These are phyloP conservation scores for Eupristina koningsbergeri DNA, from an alignment of 1,140 invertebrate genomes.

Conservation along the genomic window DNA sequence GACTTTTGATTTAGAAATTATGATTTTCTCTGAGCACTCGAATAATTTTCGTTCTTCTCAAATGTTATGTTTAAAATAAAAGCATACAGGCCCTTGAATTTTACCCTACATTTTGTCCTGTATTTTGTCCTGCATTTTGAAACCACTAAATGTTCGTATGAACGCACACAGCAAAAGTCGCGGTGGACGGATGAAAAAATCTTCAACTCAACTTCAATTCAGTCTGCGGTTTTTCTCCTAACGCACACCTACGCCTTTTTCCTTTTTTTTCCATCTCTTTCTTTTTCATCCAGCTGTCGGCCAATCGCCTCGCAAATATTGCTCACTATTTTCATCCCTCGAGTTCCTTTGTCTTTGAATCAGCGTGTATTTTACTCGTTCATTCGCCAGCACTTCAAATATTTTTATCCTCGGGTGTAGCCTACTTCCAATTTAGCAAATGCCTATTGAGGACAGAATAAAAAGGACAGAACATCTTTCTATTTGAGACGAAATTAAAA, in stretches of 20 bases:
- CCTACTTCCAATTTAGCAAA: neutral
- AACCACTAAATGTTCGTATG: neutral
- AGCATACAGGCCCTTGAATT: neutral
- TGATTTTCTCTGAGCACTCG: neutral
- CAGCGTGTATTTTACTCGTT: neutral
- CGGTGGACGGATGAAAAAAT: constrained; percentile 2
- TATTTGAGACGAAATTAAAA: neutral
- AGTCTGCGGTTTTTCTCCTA: constrained; percentile 11
- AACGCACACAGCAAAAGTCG: neutral
- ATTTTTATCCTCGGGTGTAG: neutral
- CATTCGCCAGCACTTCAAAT: neutral
- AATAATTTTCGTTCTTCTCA: neutral
- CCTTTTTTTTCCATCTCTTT: neutral
- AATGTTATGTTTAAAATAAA: neutral
- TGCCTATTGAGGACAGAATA: neutral
- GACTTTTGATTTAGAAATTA: neutral
- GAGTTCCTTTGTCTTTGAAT: neutral
- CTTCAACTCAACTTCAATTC: neutral
- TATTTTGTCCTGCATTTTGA: neutral
- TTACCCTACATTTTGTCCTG: neutral
- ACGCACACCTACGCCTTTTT: neutral
- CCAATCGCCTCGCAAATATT: neutral
- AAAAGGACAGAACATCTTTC: neutral
- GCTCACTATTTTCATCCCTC: neutral
- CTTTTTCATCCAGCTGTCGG: no score